Evolutionary conservation across 2,113 vertebrate genomes (phyloP).

Genomic region (Cynoglossus semilaevis): DNA sequence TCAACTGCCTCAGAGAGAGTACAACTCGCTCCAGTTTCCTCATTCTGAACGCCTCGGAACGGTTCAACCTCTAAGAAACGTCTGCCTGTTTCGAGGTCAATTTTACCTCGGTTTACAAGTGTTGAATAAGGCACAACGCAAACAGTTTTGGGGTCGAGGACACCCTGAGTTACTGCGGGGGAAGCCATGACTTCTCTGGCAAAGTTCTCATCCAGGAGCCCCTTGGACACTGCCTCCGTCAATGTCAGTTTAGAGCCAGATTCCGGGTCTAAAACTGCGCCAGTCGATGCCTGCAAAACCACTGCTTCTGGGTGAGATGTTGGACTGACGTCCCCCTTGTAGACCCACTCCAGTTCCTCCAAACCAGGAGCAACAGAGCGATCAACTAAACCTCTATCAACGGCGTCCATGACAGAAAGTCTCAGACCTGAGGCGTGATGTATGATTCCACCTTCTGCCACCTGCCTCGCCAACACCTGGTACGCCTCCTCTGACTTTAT

Average conservation of each 20-base stretch:
- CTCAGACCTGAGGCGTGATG: constrained; percentile 87
- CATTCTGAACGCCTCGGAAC: constrained; percentile 77
- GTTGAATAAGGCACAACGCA: constrained; percentile 82
- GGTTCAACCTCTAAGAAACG: constrained; percentile 86
- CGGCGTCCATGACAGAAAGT: constrained; percentile 80
- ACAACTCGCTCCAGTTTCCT: constrained; percentile 56
- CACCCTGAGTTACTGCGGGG: constrained; percentile 65
- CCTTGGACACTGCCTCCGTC: constrained; percentile 73
- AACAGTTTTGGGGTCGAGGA: constrained; percentile 81
- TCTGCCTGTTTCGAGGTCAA: constrained; percentile 87
- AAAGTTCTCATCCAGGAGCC: constrained; percentile 65
- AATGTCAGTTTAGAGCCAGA: constrained; percentile 75
- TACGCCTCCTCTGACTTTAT: constrained; percentile 76
- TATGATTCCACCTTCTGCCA: constrained; percentile 88
- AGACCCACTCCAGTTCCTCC: constrained; percentile 77
- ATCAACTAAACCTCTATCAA: constrained; percentile 78
- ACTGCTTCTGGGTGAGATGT: constrained; percentile 73
- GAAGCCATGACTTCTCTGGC: constrained; percentile 66
- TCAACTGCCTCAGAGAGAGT: constrained; percentile 75
- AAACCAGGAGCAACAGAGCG: constrained; percentile 75
- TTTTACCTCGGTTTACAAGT: constrained; percentile 85
- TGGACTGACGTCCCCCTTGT: constrained; percentile 59
- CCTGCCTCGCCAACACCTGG: constrained; percentile 80
- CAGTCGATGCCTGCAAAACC: constrained; percentile 73
- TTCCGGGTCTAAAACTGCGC: constrained; percentile 68